Conservation (phyloP, 2,113 vertebrate species). For the Brienomyrus brachyistius region DNA sequence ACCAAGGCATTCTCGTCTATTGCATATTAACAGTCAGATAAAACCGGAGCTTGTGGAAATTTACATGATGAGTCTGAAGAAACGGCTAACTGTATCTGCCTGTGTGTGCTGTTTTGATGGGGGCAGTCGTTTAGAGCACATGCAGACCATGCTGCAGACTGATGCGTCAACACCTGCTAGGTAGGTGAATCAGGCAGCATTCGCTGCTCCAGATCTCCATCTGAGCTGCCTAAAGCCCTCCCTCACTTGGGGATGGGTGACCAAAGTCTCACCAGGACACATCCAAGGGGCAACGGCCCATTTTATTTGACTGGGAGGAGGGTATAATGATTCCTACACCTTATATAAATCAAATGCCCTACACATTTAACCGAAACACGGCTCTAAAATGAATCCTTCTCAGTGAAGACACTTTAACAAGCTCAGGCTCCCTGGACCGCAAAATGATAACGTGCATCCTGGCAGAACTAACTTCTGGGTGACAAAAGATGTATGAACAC, state of each 20-base stretch:
- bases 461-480: neutral
- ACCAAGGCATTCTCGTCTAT: neutral
- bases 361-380: neutral
- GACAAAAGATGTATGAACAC: neutral
- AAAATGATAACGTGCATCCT: neutral
- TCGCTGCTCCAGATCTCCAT: neutral
- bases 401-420: neutral
- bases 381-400: neutral
- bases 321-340: neutral
- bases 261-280: neutral
- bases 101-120: neutral
- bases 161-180: neutral
- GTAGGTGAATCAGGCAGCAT: neutral
- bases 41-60: neutral
- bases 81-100: neutral
- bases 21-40: neutral
- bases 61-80: neutral
- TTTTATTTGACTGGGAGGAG: neutral
- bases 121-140: neutral
- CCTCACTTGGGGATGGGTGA: neutral
- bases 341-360: neutral
- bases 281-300: neutral
- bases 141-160: neutral
- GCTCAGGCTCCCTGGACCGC: neutral
- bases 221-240: neutral